A percentile compares a stretch with the other conserved stretches of the same genome.
Evolutionary conservation across 2,888 invertebrate species (phyloP).

Genomic region (Neocrepidodera transversa): DNA sequence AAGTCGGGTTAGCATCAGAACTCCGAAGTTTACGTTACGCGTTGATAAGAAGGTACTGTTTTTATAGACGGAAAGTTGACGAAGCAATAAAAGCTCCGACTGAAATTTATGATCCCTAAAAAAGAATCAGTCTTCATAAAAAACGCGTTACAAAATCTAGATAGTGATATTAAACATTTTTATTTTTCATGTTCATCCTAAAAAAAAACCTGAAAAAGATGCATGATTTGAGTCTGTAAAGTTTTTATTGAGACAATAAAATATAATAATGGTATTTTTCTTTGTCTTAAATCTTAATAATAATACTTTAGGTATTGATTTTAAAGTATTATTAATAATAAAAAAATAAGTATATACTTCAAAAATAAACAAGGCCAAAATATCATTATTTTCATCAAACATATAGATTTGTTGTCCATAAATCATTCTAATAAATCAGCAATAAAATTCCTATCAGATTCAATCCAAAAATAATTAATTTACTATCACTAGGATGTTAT

Average conservation of each 20-base stretch:
- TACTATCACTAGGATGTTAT: too few relatives aligned
- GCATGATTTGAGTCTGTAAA: neutral
- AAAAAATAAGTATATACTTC: too few relatives aligned
- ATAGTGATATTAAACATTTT: neutral
- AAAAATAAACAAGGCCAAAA: too few relatives aligned
- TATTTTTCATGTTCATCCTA: neutral
- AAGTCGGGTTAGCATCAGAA: neutral
- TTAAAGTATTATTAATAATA: too few relatives aligned
- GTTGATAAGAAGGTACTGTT: neutral
- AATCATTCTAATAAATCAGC: too few relatives aligned
- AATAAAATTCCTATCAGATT: too few relatives aligned
- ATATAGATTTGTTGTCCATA: too few relatives aligned
- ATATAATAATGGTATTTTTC: neutral
- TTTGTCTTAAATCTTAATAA: too few relatives aligned
- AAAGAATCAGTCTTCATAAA: constrained; percentile 3
- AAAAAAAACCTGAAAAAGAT: neutral
- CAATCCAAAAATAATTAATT: too few relatives aligned
- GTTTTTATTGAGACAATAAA: neutral
- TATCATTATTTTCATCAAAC: too few relatives aligned
- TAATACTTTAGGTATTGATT: too few relatives aligned
- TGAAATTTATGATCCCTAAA: constrained; percentile 1
- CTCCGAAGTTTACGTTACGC: neutral
- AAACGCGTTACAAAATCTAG: neutral
- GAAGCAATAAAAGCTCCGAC: constrained; percentile 1
- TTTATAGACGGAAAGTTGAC: neutral